Base-by-base conservation (phyloP, 2,888 invertebrate genomes). In the Neoascia interrupta region DNA sequence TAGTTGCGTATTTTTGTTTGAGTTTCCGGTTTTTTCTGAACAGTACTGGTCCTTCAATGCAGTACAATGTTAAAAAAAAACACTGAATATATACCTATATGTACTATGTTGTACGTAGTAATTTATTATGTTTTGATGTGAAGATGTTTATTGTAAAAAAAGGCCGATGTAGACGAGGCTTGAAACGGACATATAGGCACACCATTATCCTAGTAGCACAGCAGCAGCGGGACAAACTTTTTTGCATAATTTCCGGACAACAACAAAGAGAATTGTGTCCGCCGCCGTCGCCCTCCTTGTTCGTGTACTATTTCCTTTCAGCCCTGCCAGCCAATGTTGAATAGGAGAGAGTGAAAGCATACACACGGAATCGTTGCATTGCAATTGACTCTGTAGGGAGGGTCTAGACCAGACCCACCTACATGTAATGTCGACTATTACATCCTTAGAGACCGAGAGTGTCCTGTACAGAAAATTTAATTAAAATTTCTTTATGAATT, bases 381-480 rank as follows among this genome's bases (percentile, higher is more conserved):
- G 63, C 75, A 72, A 70, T 64, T 76, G 76, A 72, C 72, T 58
- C 45, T 53, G 70, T 64, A 37, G 41, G 47, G 53, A 31, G 60
- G 56, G 26, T 64, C 69, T 64, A n/a, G n/a, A n/a, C n/a, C n/a
- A n/a, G n/a, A n/a, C n/a, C n/a, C n/a, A n/a, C n/a, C n/a, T n/a
- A n/a, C n/a, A n/a, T 36, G 76, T 72, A 66, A 70, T 66, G 76
- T 61, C 54, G 60, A 43, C 64, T 61, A 72, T n/a, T n/a, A 72
- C 66, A 63, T 70, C 56, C 68, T 68, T 60, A 63, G 61, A 68
- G 61, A 23, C n/a, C n/a, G 51, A 73, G 79, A 81, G 54, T 81
- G 82, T 82, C 81, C 73, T 80, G 61, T 80, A 70, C 83, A 84
- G 84, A 83, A 81, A 83, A 83, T 83, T 82, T 83, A 83, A 83